Percentiles rank a stretch among this genome's conserved stretches.
phyloP scores from a whole-genome alignment of 2,888 invertebrate species.

The Chymomyza procnemis region DNA sequence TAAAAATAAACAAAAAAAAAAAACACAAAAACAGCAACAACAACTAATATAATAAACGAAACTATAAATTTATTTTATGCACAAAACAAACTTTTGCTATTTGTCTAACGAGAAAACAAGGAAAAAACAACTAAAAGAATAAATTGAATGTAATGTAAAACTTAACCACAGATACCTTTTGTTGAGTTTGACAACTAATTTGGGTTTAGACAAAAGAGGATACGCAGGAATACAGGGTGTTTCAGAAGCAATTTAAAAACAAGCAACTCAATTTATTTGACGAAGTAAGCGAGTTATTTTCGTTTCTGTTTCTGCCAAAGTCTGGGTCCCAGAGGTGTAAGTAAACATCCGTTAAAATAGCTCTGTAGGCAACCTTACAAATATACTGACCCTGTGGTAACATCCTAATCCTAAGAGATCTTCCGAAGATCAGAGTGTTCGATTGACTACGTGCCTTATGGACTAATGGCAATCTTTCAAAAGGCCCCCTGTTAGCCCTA shows the following conservation, averaged over 20 bases:
- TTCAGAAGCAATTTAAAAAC: neutral
- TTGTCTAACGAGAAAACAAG: slow-evolving; percentile 33
- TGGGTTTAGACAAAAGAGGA: slow-evolving; percentile 48
- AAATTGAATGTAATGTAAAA: slow-evolving; percentile 11
- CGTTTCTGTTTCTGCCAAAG: too few species aligned
- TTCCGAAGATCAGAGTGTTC: too few species aligned
- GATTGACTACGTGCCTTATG: too few species aligned
- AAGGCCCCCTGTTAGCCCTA: too few species aligned
- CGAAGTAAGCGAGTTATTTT: too few species aligned
- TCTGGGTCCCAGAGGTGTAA: too few species aligned
- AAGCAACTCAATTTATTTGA: too few species aligned
- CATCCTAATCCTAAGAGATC: too few species aligned
- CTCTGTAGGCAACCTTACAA: too few species aligned
- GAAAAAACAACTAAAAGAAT: neutral
- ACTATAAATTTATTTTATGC: slow-evolving; percentile 58
- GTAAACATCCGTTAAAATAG: too few species aligned
- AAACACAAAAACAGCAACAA: slow-evolving; percentile 45
- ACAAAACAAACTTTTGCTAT: slow-evolving; percentile 52
- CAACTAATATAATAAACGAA: slow-evolving; percentile 35
- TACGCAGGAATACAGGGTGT: neutral
- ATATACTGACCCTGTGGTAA: too few species aligned
- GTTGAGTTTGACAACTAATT: slow-evolving; percentile 54
- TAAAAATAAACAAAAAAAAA: slow-evolving; percentile 26
- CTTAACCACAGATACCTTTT: slow-evolving; percentile 18
- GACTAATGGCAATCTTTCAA: too few species aligned